Conservation (phyloP, 1,140 invertebrate genomes). For the Achatina immaculata region DNA sequence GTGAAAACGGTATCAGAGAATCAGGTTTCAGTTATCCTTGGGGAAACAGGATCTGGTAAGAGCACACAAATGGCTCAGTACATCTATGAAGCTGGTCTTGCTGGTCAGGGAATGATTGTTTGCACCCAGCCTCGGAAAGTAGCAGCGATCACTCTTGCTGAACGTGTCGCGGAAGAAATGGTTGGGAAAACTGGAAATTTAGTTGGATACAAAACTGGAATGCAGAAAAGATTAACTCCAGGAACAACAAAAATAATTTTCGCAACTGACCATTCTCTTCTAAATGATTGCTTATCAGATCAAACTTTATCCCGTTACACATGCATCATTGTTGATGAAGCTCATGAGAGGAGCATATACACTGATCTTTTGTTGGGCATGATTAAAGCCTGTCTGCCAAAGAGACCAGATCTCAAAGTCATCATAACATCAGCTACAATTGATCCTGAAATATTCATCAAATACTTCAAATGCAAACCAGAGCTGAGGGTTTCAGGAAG, state of each 20-base stretch:
- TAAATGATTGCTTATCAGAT: constrained; percentile 91
- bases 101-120: constrained; percentile 80
- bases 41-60: constrained; percentile 93
- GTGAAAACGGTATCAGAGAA: constrained; percentile 50
- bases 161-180: constrained; percentile 63
- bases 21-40: constrained; percentile 85
- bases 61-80: constrained; percentile 68
- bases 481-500: constrained; percentile 94
- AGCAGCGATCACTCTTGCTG: constrained; percentile 65
- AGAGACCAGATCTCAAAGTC: constrained; percentile 57
- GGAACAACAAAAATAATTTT: constrained; percentile 86
- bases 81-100: constrained; percentile 69
- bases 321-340: constrained; percentile 94
- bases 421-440: constrained; percentile 70
- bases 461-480: constrained; percentile 85
- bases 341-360: constrained; percentile 95
- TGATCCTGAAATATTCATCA: constrained; percentile 73
- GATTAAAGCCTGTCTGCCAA: constrained; percentile 75
- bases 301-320: constrained; percentile 75
- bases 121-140: constrained; percentile 73
- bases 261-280: constrained; percentile 98
- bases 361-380: constrained; percentile 92
- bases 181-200: constrained; percentile 53
- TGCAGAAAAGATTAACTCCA: constrained; percentile 77
- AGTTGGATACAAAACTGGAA: constrained; percentile 76